Conservation (phyloP, 2,113 vertebrate species). For the Tautogolabrus adspersus region DNA sequence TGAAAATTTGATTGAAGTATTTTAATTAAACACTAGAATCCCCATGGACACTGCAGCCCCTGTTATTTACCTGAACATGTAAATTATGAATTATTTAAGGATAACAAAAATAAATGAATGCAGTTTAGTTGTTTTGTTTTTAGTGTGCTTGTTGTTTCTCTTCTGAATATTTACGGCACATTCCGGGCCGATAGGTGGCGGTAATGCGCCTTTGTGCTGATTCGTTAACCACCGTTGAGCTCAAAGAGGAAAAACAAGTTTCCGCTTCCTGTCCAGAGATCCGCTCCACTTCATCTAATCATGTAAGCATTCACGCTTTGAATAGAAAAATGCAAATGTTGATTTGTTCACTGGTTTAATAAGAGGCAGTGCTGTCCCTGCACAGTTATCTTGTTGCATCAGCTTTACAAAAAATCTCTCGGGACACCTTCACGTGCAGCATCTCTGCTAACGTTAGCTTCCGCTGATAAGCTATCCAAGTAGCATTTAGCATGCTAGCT, state of each 20-base stretch:
- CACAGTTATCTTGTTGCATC: rapidly evolving
- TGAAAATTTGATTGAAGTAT: too few species aligned
- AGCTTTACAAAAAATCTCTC: too few species aligned
- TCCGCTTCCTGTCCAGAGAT: constrained; percentile 53
- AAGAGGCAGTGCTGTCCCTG: background rate
- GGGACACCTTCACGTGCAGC: background rate
- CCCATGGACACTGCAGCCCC: too few species aligned
- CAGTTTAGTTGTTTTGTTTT: too few species aligned
- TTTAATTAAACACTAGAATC: too few species aligned
- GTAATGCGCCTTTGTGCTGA: background rate
- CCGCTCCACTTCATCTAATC: constrained; percentile 27
- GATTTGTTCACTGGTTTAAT: rapidly evolving
- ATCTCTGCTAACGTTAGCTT: constrained; percentile 28
- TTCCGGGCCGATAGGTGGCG: background rate
- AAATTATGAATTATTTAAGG: too few species aligned
- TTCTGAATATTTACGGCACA: too few species aligned
- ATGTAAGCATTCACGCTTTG: constrained; percentile 49
- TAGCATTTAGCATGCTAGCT: constrained; percentile 5
- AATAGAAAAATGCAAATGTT: background rate
- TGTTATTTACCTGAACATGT: too few species aligned
- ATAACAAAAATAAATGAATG: too few species aligned
- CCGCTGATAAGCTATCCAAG: background rate
- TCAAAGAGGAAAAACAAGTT: background rate
- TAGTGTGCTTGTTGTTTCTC: too few species aligned
- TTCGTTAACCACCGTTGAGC: background rate